These are phyloP conservation scores for Bubalus kerabau DNA, from an alignment of 2,113 vertebrate genomes.

Conservation along the genomic window DNA sequence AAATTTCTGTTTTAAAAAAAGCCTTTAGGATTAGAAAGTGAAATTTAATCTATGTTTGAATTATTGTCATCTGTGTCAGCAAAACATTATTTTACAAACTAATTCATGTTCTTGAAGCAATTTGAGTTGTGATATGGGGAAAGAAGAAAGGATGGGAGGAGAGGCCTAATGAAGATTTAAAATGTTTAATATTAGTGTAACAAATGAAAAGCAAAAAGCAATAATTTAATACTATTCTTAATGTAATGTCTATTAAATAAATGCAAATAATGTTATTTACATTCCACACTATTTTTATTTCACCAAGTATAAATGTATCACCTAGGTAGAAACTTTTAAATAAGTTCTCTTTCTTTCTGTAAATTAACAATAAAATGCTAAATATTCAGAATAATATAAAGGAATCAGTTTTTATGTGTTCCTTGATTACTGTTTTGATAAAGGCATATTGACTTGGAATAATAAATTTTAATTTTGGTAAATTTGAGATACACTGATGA, in stretches of 20 bases:
- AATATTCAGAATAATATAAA: background rate
- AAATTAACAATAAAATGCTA: background rate
- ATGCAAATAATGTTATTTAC: background rate
- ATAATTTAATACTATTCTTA: background rate
- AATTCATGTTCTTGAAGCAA: background rate
- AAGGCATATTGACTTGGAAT: background rate
- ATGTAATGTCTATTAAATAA: background rate
- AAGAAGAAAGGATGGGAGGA: background rate
- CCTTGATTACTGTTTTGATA: background rate
- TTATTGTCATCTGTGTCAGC: slow-evolving; percentile 39
- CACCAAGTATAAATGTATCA: background rate
- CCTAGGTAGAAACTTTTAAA: background rate
- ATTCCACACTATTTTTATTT: background rate
- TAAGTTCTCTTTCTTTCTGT: background rate
- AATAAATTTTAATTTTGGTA: background rate
- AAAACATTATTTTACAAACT: slow-evolving; percentile 39
- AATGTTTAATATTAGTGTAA: background rate
- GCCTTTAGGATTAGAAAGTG: background rate
- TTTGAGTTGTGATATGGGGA: background rate
- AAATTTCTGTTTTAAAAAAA: slow-evolving; percentile 27
- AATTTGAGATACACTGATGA: background rate
- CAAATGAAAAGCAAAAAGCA: background rate
- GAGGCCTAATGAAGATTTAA: background rate
- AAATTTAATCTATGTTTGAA: slow-evolving; percentile 36
- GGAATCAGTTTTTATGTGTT: background rate